Evolutionary conservation across 2,888 invertebrate genomes (phyloP).

Genomic region (Drosophila kuntzei): DNA sequence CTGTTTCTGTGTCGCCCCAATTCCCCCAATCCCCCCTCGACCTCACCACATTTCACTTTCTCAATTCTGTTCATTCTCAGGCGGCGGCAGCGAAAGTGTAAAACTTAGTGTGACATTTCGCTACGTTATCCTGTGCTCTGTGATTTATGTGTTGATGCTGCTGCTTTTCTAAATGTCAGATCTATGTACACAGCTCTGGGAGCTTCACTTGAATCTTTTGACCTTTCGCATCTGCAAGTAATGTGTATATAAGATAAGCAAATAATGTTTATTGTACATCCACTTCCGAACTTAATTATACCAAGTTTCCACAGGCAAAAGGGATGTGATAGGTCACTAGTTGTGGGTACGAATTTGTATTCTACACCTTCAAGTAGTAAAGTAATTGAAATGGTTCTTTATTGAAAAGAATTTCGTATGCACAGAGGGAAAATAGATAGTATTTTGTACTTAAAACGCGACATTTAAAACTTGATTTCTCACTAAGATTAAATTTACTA

Average conservation of each 20-base stretch:
- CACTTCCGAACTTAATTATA: conserved; percentile 20
- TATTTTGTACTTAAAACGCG: no score
- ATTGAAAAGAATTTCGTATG: conserved; percentile 4
- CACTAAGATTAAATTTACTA: no score
- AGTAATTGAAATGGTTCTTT: background rate
- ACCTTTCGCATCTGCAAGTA: conserved; percentile 43
- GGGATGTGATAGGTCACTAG: conserved; percentile 1
- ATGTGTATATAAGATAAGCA: conserved; percentile 31
- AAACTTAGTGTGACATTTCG: conserved; percentile 69
- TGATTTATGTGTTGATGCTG: conserved; percentile 69
- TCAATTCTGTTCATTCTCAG: conserved; percentile 3
- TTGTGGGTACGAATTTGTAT: conserved; percentile 1
- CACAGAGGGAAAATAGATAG: no score
- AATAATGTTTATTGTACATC: conserved; percentile 29
- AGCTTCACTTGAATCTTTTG: conserved; percentile 40
- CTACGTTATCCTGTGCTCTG: conserved; percentile 50
- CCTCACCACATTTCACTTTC: conserved; percentile 3
- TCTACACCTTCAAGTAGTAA: background rate
- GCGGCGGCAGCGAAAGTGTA: conserved; percentile 50
- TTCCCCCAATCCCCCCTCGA: background rate
- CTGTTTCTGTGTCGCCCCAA: conserved; percentile 4
- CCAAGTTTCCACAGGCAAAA: background rate
- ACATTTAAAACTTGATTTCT: no score
- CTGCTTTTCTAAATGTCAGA: conserved; percentile 49
- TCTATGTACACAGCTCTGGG: conserved; percentile 28